These are phyloP conservation scores for Varanus komodoensis DNA, from an alignment of 2,113 vertebrate species.

Conservation along the genomic window DNA sequence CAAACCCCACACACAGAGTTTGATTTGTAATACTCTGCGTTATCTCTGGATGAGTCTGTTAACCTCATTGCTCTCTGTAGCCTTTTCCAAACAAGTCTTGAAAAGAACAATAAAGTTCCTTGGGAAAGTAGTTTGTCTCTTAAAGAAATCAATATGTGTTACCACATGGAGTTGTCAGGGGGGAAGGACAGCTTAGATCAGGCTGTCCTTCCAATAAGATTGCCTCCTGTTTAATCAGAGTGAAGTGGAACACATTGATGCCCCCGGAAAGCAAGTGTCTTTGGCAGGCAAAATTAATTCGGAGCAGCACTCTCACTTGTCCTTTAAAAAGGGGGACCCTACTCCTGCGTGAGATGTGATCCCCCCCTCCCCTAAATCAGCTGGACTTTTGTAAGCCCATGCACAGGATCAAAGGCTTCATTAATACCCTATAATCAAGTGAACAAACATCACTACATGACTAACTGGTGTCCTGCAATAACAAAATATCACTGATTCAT, in stretches of 20 bases:
- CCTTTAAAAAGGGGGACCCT: not conserved
- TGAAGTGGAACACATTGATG: not conserved
- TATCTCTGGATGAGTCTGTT: not conserved
- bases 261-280: not conserved
- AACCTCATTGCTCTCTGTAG: not conserved
- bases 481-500: slow-evolving; percentile 1
- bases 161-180: not conserved
- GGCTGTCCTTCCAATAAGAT: not conserved
- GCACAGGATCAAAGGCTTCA: not conserved
- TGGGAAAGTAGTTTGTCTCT: not conserved
- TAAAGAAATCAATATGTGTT: not conserved
- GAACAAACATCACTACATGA: not conserved
- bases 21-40: not conserved
- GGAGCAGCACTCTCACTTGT: not conserved
- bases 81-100: not conserved
- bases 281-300: not conserved
- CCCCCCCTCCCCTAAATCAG: not conserved
- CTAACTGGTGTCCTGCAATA: not conserved
- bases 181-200: not conserved
- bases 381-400: not conserved
- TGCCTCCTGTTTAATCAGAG: not conserved
- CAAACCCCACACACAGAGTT: not conserved
- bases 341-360: not conserved
- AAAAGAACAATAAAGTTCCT: not conserved
- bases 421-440: slow-evolving; percentile 3